Evolutionary conservation across 2,797 vertebrate genomes (phyloP).

Genomic region (Hipposideros larvatus): DNA sequence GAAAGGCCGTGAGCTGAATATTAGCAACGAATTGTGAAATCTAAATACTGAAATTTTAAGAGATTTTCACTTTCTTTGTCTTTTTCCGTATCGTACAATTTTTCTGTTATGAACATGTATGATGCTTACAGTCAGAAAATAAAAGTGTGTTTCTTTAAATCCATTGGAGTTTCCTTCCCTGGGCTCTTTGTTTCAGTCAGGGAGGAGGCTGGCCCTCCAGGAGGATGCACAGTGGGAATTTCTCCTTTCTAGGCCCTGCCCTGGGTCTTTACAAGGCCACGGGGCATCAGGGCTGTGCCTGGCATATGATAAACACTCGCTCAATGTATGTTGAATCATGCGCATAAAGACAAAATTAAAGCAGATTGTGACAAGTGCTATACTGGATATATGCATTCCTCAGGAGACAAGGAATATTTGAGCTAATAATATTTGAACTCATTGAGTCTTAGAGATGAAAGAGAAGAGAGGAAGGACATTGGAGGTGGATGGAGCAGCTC

Average conservation of each 20-base stretch:
- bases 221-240: too few relatives aligned
- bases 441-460: background rate
- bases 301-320: background rate
- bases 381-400: background rate
- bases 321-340: background rate
- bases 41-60: background rate
- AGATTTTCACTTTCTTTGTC: conserved; percentile 13
- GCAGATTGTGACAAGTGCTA: background rate
- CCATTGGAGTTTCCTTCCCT: background rate
- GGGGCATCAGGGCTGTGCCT: background rate
- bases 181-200: background rate
- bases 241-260: too few relatives aligned
- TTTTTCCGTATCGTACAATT: background rate
- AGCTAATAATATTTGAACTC: background rate
- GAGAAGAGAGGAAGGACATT: background rate
- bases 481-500: background rate
- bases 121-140: background rate
- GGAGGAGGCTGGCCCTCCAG: background rate
- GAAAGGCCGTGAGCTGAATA: background rate
- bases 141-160: background rate
- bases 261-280: too few relatives aligned
- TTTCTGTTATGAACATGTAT: background rate
- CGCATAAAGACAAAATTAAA: background rate
- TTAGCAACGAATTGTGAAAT: background rate
- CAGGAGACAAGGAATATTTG: background rate